phyloP scores from a whole-genome alignment of 1,140 invertebrate genomes.

The Calycopis cecrops region DNA sequence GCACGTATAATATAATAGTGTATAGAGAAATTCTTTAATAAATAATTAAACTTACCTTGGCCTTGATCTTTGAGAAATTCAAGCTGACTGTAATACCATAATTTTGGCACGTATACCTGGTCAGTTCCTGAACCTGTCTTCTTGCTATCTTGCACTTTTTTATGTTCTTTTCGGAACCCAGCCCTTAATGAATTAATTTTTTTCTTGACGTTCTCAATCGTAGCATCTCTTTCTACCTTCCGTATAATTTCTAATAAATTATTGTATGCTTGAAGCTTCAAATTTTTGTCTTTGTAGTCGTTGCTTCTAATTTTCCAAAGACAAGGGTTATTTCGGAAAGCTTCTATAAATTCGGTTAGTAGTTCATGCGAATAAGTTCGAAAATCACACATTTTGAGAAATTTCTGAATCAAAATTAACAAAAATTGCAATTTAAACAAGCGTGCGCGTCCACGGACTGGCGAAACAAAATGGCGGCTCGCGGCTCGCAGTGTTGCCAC shows the following conservation, averaged over 20 bases:
- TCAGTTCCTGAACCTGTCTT: slow-evolving; percentile 1
- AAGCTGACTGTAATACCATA: slow-evolving; percentile 21
- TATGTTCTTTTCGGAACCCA: slow-evolving; percentile 15
- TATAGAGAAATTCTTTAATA: no score
- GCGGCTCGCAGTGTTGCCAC: neutral
- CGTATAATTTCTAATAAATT: slow-evolving; percentile 10
- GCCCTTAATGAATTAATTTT: slow-evolving; percentile 16
- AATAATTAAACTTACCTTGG: no score
- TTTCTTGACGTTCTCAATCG: slow-evolving; percentile 13
- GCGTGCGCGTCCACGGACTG: no score
- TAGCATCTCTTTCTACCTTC: slow-evolving; percentile 10
- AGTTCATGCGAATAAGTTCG: slow-evolving; percentile 19
- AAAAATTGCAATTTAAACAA: no score
- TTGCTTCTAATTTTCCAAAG: slow-evolving; percentile 16
- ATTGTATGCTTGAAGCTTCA: slow-evolving; percentile 13
- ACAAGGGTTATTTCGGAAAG: slow-evolving; percentile 22
- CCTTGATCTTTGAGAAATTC: slow-evolving; percentile 12
- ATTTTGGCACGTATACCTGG: slow-evolving; percentile 17
- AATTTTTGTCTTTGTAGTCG: slow-evolving; percentile 15
- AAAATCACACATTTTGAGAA: slow-evolving; percentile 20
- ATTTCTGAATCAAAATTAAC: slow-evolving; percentile 12
- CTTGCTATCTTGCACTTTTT: slow-evolving; percentile 11
- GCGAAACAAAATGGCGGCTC: no score
- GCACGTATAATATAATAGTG: no score
- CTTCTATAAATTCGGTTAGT: slow-evolving; percentile 20